These are phyloP conservation scores for Cyclophora punctaria DNA, from an alignment of 2,888 invertebrate genomes.

Conservation along the genomic window DNA sequence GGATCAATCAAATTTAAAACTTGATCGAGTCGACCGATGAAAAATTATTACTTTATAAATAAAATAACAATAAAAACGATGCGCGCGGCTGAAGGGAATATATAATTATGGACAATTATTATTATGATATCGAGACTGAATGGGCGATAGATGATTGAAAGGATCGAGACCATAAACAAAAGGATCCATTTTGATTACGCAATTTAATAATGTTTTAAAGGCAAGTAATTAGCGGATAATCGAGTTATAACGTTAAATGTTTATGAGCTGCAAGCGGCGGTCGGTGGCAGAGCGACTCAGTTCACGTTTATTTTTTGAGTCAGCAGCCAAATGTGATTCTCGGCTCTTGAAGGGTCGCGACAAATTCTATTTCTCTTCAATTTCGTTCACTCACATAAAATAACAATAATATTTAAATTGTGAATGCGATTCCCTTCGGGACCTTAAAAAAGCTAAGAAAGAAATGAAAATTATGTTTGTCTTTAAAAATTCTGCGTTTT, in stretches of 20 bases:
- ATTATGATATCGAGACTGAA: conserved; percentile 72
- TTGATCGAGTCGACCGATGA: conserved; percentile 65
- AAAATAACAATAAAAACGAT: conserved; percentile 75
- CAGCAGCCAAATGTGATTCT: conserved; percentile 49
- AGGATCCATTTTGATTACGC: conserved; percentile 70
- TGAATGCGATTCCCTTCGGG: conserved; percentile 46
- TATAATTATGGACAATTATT: conserved; percentile 76
- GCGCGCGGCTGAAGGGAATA: conserved; percentile 68
- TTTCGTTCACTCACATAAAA: conserved; percentile 69
- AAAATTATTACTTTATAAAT: conserved; percentile 75
- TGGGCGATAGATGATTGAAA: conserved; percentile 74
- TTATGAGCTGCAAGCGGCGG: conserved; percentile 14
- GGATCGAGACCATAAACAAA: conserved; percentile 73
- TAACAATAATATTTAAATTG: conserved; percentile 73
- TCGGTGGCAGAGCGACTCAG: conserved; percentile 20
- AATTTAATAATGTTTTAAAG: conserved; percentile 56
- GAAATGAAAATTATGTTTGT: not conserved
- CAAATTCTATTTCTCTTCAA: conserved; percentile 72
- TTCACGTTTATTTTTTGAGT: conserved; percentile 36
- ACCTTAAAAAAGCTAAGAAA: conserved; percentile 12
- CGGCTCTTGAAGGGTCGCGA: conserved; percentile 45
- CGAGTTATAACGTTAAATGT: conserved; percentile 30
- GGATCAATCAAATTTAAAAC: conserved; percentile 75
- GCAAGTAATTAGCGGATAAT: conserved; percentile 63
- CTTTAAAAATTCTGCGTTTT: no score